These are phyloP conservation scores for Zaprionus inermis DNA, from an alignment of 1,140 invertebrate species.

Conservation along the genomic window DNA sequence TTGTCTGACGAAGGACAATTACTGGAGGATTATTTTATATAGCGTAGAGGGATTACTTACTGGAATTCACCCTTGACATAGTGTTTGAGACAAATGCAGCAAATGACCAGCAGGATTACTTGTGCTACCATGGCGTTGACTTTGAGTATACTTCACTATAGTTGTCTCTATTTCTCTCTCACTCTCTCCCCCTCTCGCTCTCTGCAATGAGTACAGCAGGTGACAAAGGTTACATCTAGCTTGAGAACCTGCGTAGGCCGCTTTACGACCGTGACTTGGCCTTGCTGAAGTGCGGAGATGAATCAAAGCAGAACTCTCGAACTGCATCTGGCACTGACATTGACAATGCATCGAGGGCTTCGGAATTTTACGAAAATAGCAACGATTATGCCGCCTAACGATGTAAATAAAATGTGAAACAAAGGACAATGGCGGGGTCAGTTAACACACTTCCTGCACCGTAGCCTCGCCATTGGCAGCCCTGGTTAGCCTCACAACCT, in stretches of 20 bases:
- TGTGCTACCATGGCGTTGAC: conserved; percentile 66
- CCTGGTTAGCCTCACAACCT: conserved; percentile 41
- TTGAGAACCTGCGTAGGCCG: conserved; percentile 10
- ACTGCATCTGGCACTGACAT: conserved; percentile 59
- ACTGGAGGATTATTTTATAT: neutral
- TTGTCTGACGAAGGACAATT: conserved; percentile 84
- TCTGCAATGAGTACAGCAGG: conserved; percentile 38
- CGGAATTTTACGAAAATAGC: conserved; percentile 63
- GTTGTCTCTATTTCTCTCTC: conserved; percentile 15
- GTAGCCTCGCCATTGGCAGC: conserved; percentile 77
- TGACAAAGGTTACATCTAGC: conserved; percentile 41
- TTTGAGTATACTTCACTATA: neutral
- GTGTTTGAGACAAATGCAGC: conserved; percentile 76
- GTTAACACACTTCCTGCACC: conserved; percentile 53
- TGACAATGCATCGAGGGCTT: conserved; percentile 74
- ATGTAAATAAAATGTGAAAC: conserved; percentile 70
- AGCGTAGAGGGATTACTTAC: conserved; percentile 57
- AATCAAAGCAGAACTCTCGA: conserved; percentile 66
- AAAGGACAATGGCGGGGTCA: conserved; percentile 50
- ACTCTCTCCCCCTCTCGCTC: conserved; percentile 25
- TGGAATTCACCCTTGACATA: conserved; percentile 77
- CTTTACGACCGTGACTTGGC: conserved; percentile 50
- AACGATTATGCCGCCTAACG: conserved; percentile 75
- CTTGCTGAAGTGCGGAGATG: conserved; percentile 20
- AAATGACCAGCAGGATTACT: conserved; percentile 73